Evolutionary conservation across 2,888 invertebrate genomes (phyloP).

Genomic region (Lamellibrachia columna): DNA sequence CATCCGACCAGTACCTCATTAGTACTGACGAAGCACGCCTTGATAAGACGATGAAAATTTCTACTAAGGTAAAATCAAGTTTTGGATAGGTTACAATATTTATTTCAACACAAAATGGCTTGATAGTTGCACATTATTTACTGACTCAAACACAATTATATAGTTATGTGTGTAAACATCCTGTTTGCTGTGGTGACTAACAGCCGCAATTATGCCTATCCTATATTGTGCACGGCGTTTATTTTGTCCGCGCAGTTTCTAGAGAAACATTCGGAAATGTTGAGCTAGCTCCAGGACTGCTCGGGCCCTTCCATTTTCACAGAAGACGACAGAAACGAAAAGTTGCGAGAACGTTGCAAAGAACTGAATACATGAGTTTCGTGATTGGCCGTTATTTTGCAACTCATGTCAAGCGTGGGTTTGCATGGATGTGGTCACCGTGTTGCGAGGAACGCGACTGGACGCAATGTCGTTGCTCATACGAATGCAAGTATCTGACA

Average conservation of each 20-base stretch:
- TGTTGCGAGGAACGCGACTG: background rate
- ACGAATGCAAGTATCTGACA: constrained; percentile 8
- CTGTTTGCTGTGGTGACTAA: background rate
- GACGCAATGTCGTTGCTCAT: background rate
- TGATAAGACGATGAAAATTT: no score
- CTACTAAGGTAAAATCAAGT: background rate
- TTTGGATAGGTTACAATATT: background rate
- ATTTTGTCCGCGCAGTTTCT: background rate
- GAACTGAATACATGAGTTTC: background rate
- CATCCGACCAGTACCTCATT: no score
- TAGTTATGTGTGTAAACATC: background rate
- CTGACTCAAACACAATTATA: background rate
- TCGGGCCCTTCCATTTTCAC: background rate
- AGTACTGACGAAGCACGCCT: no score
- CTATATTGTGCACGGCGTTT: background rate
- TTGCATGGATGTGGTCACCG: background rate
- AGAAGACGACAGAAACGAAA: background rate
- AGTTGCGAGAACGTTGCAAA: background rate
- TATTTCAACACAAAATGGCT: background rate
- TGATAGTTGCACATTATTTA: background rate
- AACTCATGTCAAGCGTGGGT: background rate
- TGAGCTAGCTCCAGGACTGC: background rate
- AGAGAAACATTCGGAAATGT: background rate
- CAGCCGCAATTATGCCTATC: background rate
- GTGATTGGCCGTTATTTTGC: background rate